Conservation (phyloP, 2,888 invertebrate genomes). For the Tachystola acroxantha region DNA sequence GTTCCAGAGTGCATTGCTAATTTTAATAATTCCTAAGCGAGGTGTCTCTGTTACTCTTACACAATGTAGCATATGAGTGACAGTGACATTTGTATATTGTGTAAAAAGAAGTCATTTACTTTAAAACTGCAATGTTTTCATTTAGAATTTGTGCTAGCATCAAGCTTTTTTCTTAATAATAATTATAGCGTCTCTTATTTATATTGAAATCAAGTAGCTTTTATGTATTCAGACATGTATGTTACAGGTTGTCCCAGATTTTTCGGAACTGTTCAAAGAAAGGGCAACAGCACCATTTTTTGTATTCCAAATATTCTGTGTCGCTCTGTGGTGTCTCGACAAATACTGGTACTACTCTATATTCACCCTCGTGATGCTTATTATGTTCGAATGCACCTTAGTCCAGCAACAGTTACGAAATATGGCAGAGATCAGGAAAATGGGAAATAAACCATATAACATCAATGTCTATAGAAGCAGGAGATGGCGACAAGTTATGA, state of each 20-base stretch:
- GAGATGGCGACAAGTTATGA: slow-evolving; percentile 91
- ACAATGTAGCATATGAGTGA: too few species aligned
- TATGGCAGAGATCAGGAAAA: slow-evolving; percentile 99
- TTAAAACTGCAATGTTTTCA: too few species aligned
- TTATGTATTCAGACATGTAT: too few species aligned
- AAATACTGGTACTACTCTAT: slow-evolving; percentile 99
- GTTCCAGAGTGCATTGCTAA: too few species aligned
- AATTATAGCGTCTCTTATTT: too few species aligned
- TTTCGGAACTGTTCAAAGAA: slow-evolving; percentile 97
- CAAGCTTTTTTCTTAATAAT: too few species aligned
- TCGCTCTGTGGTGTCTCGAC: slow-evolving; percentile 98
- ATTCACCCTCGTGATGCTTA: slow-evolving; percentile 96
- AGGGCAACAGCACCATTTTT: slow-evolving; percentile 99
- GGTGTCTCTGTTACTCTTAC: too few species aligned
- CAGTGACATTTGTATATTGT: too few species aligned
- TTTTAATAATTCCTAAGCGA: too few species aligned
- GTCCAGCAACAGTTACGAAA: slow-evolving; percentile 98
- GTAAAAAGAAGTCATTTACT: too few species aligned
- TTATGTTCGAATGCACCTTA: slow-evolving; percentile 97
- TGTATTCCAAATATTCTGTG: slow-evolving; percentile 99
- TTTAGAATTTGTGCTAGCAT: too few species aligned
- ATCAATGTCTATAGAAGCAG: slow-evolving; percentile 94
- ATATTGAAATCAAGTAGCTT: too few species aligned
- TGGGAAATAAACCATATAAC: slow-evolving; percentile 98
- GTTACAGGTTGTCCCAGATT: slow-evolving; percentile 92